phyloP scores from a whole-genome alignment of 1,140 invertebrate genomes.

The Druon quercuslanigerum region DNA sequence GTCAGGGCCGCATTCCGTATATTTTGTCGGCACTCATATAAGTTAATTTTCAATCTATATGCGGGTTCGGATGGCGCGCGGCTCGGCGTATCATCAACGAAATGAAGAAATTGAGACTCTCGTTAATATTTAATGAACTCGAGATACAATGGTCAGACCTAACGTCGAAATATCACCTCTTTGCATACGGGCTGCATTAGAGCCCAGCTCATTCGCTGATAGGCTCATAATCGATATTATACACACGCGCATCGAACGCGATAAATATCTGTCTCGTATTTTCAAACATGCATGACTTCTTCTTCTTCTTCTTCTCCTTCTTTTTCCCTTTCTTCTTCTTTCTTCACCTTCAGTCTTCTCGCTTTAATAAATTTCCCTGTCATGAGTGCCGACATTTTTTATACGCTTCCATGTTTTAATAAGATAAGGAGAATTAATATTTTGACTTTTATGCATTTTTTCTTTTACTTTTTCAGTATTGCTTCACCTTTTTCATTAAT shows the following conservation, averaged over 20 bases:
- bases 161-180: constrained; percentile 63
- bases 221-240: neutral
- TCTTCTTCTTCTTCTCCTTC: no score
- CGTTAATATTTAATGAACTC: constrained; percentile 76
- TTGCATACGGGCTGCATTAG: constrained; percentile 38
- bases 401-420: neutral
- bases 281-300: constrained; percentile 22
- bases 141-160: constrained; percentile 63
- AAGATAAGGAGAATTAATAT: neutral
- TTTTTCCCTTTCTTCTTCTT: no score
- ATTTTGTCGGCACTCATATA: constrained; percentile 76
- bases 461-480: neutral
- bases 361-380: constrained; percentile 24
- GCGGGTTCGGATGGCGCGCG: constrained; percentile 69
- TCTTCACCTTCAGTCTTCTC: neutral
- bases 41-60: constrained; percentile 78
- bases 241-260: constrained; percentile 14
- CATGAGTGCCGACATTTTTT: neutral
- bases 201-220: neutral
- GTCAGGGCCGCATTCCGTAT: constrained; percentile 59
- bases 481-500: neutral
- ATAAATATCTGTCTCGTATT: constrained; percentile 30
- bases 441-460: neutral
- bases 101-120: constrained; percentile 76
- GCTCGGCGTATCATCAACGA: constrained; percentile 72